Conservation (phyloP, 2,113 vertebrate genomes). For the cattle (Bos taurus) region DNA sequence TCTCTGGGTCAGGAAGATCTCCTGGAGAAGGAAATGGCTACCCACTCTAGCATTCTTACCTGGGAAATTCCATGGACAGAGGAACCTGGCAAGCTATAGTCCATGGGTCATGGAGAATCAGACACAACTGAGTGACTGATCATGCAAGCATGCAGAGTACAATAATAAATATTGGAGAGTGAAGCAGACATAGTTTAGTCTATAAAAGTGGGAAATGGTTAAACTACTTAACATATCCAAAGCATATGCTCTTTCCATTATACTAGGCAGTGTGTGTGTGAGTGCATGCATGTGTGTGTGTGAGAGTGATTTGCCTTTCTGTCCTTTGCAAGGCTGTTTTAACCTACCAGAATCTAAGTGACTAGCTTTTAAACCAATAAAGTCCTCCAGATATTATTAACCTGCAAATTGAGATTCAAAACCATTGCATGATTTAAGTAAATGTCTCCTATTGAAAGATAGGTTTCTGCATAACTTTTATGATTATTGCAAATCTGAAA, state of each 20-base stretch:
- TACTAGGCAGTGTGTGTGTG: rapidly evolving
- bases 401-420: not conserved
- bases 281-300: not conserved
- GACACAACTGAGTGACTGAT: not conserved
- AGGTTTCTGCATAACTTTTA: not conserved
- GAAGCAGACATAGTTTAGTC: not conserved
- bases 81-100: not conserved
- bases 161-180: not conserved
- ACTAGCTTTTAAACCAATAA: not conserved
- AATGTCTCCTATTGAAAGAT: not conserved
- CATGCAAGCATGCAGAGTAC: not conserved
- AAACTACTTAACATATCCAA: not conserved
- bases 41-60: not conserved
- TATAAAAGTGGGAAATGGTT: not conserved
- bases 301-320: not conserved
- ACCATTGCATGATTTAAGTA: not conserved
- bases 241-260: not conserved
- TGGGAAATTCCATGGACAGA: not conserved
- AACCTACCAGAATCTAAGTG: not conserved
- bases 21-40: not conserved
- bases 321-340: not conserved
- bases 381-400: not conserved
- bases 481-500: not conserved
- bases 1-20: not conserved
- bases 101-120: not conserved